These are phyloP conservation scores for Ophiodon elongatus DNA, from an alignment of 2,113 vertebrate genomes.

Conservation along the genomic window DNA sequence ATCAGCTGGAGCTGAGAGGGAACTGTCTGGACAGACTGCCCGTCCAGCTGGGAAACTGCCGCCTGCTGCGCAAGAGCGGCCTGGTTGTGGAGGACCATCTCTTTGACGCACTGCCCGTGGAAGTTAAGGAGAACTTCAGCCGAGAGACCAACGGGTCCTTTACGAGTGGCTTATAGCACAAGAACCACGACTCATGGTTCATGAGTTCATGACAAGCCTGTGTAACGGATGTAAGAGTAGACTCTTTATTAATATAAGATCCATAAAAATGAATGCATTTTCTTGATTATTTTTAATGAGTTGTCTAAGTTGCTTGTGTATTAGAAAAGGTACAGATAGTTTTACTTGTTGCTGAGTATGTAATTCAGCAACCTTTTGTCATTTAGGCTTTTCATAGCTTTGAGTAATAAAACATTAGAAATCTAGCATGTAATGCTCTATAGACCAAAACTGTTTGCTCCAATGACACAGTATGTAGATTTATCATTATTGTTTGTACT, in stretches of 20 bases:
- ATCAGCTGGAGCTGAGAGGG: constrained; percentile 93
- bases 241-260: constrained; percentile 34
- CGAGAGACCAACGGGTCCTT: constrained; percentile 88
- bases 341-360: constrained; percentile 31
- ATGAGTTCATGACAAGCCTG: constrained; percentile 19
- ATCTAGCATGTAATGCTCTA: constrained; percentile 37
- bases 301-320: constrained; percentile 47
- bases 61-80: constrained; percentile 90
- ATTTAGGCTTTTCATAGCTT: constrained; percentile 42
- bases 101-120: constrained; percentile 92
- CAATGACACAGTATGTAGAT: constrained; percentile 44
- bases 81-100: constrained; percentile 96
- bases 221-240: constrained; percentile 3
- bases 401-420: constrained; percentile 31
- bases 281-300: constrained; percentile 47
- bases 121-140: constrained; percentile 93
- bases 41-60: constrained; percentile 89
- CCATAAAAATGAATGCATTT: constrained; percentile 44
- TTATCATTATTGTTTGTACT: constrained; percentile 60
- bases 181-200: not conserved
- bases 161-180: constrained; percentile 89
- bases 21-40: constrained; percentile 95
- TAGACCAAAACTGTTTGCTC: constrained; percentile 61
- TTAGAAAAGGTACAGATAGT: constrained; percentile 8
- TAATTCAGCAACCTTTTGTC: constrained; percentile 19